phyloP scores from a whole-genome alignment of 2,888 invertebrate genomes.

The Phragmatobia fuliginosa region DNA sequence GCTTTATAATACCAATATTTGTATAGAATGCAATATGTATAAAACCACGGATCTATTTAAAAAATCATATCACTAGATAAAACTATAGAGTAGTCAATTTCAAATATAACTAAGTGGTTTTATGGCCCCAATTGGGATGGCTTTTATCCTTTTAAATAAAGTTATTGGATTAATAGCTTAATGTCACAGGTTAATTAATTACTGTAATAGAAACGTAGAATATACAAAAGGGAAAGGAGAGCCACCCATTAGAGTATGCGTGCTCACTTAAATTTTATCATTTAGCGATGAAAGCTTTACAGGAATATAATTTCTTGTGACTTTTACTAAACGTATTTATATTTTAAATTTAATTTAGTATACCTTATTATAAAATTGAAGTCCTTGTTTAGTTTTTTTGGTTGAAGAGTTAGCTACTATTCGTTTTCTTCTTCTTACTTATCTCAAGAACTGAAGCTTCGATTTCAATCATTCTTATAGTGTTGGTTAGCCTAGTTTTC shows the following conservation, averaged over 20 bases:
- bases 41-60: not conserved
- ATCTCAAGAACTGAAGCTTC: no score
- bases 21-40: not conserved
- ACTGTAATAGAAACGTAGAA: constrained; percentile 5
- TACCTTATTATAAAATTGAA: no score
- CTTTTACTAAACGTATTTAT: not conserved
- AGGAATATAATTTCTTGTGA: not conserved
- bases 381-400: no score
- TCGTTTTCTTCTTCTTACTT: no score
- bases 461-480: no score
- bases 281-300: not conserved
- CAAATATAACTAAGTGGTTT: constrained; percentile 2
- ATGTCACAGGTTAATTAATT: constrained; percentile 5
- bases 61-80: not conserved
- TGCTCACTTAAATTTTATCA: not conserved
- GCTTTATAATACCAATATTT: no score
- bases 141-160: constrained; percentile 12
- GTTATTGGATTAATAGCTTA: constrained; percentile 8
- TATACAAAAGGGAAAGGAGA: not conserved
- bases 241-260: not conserved
- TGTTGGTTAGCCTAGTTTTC: no score
- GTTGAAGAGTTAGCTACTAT: no score
- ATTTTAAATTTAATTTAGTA: no score
- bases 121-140: not conserved
- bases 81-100: not conserved